Conservation (phyloP, 2,113 vertebrate species). For the Apodemus sylvaticus region DNA sequence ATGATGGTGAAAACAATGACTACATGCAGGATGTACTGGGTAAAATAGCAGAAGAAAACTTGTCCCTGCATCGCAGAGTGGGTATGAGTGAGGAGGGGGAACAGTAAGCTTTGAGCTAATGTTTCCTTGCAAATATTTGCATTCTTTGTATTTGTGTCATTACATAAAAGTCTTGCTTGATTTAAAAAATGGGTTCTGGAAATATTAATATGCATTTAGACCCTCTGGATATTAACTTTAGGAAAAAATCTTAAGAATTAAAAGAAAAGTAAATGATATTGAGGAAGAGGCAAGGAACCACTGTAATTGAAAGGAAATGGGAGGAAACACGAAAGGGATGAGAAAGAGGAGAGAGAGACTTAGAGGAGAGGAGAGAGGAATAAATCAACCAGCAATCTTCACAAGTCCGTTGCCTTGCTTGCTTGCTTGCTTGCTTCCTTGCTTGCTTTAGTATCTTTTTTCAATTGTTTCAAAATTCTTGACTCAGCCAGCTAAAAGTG, state of each 20-base stretch:
- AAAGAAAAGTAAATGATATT: background rate
- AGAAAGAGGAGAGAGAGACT: background rate
- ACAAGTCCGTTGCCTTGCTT: background rate
- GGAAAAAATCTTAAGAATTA: background rate
- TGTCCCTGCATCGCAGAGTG: background rate
- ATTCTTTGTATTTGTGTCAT: background rate
- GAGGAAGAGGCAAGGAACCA: background rate
- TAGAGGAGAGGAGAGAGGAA: background rate
- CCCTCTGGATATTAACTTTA: background rate
- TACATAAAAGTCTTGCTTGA: background rate
- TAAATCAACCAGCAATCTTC: background rate
- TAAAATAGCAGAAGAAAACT: background rate
- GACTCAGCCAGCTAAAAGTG: background rate
- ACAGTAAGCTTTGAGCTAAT: background rate
- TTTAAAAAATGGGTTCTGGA: background rate
- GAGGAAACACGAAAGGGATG: background rate
- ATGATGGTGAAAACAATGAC: background rate
- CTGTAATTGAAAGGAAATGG: background rate
- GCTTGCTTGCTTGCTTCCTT: background rate
- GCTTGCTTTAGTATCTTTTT: background rate
- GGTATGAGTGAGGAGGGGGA: background rate
- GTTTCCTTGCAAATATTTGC: background rate
- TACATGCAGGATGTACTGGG: background rate
- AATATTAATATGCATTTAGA: slow-evolving; percentile 2
- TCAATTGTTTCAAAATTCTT: background rate